A percentile compares a stretch with the other conserved stretches of the same genome.
These are phyloP conservation scores for Brachionus rotundiformis DNA, from an alignment of 1,140 invertebrate genomes.

Conservation along the genomic window DNA sequence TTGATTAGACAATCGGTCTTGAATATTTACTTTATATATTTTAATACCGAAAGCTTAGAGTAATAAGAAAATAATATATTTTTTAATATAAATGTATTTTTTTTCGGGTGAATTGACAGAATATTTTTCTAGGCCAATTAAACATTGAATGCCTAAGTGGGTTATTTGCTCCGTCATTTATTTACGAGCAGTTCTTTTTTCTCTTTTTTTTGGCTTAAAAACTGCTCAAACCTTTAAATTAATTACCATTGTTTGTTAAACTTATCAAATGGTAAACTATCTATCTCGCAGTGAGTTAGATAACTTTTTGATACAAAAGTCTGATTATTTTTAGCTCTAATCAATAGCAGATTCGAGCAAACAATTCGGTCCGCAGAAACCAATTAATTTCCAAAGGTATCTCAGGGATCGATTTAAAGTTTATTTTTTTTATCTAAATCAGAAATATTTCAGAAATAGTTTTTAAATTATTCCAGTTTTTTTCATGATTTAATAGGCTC, in stretches of 20 bases:
- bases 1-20: not conserved
- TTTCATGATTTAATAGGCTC: too few species aligned
- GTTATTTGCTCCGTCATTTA: not conserved
- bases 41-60: too few species aligned
- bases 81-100: not conserved
- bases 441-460: too few species aligned
- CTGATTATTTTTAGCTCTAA: not conserved
- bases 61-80: too few species aligned
- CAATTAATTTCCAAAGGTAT: not conserved
- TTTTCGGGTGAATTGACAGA: conserved; percentile 17
- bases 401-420: not conserved
- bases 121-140: not conserved
- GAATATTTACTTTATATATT: not conserved
- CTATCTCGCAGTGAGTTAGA: conserved; percentile 11
- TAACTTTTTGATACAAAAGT: conserved; percentile 19
- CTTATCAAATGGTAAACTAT: not conserved
- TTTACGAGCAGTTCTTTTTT: not conserved
- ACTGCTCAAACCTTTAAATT: conserved; percentile 13
- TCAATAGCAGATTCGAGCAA: not conserved
- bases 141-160: not conserved
- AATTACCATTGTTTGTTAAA: conserved; percentile 9
- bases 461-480: too few species aligned
- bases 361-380: not conserved
- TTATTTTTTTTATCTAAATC: too few species aligned
- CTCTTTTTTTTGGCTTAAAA: not conserved